Percentiles rank a stretch among this genome's conserved stretches.
Evolutionary conservation across 1,140 invertebrate species (phyloP).

Genomic region (Psilanteris sp.): DNA sequence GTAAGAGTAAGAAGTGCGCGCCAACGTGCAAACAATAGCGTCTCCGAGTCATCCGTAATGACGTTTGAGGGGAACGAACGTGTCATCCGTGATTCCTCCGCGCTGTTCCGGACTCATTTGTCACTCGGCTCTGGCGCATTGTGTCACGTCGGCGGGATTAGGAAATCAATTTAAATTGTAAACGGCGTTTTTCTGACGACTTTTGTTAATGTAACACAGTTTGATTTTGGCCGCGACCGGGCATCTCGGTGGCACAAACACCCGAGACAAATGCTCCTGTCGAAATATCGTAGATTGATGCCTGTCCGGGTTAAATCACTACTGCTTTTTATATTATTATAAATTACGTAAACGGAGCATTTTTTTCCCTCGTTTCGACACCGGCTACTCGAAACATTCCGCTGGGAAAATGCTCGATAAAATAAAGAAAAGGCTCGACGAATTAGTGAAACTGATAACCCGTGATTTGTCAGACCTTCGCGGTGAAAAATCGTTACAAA

Average conservation of each 20-base stretch:
- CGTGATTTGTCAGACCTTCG: too few species aligned
- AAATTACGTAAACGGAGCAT: conserved; percentile 21
- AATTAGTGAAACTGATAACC: too few species aligned
- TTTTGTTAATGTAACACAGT: conserved; percentile 18
- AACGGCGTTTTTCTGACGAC: conserved; percentile 22
- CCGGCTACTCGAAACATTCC: background rate
- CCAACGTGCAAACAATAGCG: conserved; percentile 54
- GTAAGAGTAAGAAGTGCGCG: conserved; percentile 25
- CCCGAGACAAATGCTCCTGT: conserved; percentile 36
- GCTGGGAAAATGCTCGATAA: background rate
- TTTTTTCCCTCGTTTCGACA: too few species aligned
- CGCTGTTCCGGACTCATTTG: conserved; percentile 40
- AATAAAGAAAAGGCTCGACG: too few species aligned
- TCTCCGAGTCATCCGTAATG: conserved; percentile 39
- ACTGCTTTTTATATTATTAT: conserved; percentile 40
- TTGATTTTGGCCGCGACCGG: conserved; percentile 13
- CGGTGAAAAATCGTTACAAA: too few species aligned
- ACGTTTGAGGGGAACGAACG: conserved; percentile 51
- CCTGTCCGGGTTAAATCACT: conserved; percentile 27
- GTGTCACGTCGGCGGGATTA: conserved; percentile 10
- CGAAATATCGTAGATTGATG: conserved; percentile 39
- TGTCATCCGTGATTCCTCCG: conserved; percentile 62
- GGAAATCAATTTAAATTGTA: conserved; percentile 43
- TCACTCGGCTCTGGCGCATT: conserved; percentile 22
- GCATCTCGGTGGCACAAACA: conserved; percentile 27